Percentiles rank a stretch among this genome's conserved stretches.
These are phyloP conservation scores for Spheniscus humboldti DNA, from an alignment of 2,797 vertebrate genomes.

Conservation along the genomic window DNA sequence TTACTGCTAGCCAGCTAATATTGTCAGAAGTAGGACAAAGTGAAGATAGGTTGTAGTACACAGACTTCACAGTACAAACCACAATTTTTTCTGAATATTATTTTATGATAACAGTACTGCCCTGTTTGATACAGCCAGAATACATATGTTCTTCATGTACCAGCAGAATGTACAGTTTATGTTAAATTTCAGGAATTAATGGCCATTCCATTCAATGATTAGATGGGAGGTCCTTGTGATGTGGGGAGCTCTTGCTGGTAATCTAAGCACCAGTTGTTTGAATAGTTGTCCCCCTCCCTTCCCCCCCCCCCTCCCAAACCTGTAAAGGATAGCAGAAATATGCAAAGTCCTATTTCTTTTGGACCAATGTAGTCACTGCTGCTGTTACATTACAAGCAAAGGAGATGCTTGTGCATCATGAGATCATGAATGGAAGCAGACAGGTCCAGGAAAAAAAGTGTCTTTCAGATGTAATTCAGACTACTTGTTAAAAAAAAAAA, in stretches of 20 bases:
- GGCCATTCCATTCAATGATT: fast-evolving
- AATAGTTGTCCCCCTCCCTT: background rate
- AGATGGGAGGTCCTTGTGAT: background rate
- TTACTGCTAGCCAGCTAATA: background rate
- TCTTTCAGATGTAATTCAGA: background rate
- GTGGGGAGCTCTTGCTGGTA: background rate
- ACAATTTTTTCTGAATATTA: background rate
- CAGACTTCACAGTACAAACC: background rate
- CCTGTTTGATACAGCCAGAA: background rate
- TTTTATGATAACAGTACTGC: background rate
- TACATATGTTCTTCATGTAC: background rate
- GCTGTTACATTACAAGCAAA: background rate
- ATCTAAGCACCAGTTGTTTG: background rate
- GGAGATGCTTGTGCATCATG: background rate
- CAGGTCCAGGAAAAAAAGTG: background rate
- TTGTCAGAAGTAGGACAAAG: background rate
- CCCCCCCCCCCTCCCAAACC: fast-evolving
- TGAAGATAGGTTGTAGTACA: background rate
- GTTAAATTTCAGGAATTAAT: background rate
- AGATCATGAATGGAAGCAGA: background rate
- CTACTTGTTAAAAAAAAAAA: background rate
- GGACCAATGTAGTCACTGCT: background rate
- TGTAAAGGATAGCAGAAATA: background rate
- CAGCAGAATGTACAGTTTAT: background rate
- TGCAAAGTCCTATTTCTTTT: background rate